A percentile compares a stretch with the other conserved stretches of the same genome.
Evolutionary conservation across 2,797 vertebrate species (phyloP).

Genomic region (Artibeus lituratus): DNA sequence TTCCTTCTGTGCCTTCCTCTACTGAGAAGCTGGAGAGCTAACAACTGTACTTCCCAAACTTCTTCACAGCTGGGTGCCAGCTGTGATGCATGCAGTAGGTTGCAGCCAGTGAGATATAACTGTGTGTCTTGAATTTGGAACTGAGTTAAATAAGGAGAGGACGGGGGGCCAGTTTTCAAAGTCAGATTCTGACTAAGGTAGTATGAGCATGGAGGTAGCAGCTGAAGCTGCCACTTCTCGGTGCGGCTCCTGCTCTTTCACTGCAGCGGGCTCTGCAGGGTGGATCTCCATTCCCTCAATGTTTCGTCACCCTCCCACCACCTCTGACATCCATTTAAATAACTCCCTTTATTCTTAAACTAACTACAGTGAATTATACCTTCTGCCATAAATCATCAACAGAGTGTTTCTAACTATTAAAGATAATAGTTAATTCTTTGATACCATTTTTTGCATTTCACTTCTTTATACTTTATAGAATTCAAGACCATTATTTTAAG

Average conservation of each 20-base stretch:
- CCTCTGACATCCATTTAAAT: neutral
- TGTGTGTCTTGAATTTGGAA: neutral
- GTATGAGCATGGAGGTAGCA: neutral
- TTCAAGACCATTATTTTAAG: neutral
- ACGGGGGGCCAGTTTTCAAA: neutral
- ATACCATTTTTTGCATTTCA: neutral
- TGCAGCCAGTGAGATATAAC: neutral
- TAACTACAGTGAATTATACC: neutral
- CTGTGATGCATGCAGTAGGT: neutral
- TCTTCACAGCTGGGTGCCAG: neutral
- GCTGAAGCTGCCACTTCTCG: neutral
- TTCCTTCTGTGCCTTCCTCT: neutral
- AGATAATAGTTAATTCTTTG: neutral
- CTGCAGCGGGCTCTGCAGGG: neutral
- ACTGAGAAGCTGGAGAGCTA: neutral
- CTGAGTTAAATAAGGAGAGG: neutral
- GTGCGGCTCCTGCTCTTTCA: rapidly evolving
- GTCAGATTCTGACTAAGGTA: neutral
- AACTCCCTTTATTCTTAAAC: neutral
- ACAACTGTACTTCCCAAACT: neutral
- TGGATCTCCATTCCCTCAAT: too few relatives aligned
- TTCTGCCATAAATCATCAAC: neutral
- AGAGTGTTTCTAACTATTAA: neutral
- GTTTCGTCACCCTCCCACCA: neutral
- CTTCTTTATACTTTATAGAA: neutral